Conservation (phyloP, 2,113 vertebrate genomes). For the Oreochromis tanganicae region DNA sequence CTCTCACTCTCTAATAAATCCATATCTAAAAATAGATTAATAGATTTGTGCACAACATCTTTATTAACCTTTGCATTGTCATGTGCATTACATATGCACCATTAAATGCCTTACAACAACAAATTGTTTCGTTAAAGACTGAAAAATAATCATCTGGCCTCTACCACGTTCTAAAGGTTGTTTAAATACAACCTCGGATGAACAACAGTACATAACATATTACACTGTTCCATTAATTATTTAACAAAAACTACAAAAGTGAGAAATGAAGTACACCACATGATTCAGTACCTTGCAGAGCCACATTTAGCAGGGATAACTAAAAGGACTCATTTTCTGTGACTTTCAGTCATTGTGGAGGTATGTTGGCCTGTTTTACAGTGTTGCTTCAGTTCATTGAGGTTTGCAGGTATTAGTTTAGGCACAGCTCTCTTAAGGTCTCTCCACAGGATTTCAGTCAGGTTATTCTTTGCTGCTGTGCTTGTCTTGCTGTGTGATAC, state of each 20-base stretch:
- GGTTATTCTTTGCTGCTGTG: neutral
- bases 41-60: neutral
- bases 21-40: neutral
- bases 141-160: neutral
- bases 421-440: neutral
- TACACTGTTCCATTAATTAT: neutral
- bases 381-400: neutral
- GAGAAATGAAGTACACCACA: neutral
- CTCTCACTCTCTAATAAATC: neutral
- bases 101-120: neutral
- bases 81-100: neutral
- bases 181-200: neutral
- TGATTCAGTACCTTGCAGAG: neutral
- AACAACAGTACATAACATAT: neutral
- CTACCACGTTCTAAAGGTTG: neutral
- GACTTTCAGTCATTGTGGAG: neutral
- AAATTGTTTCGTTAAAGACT: neutral
- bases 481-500: neutral
- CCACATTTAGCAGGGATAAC: neutral
- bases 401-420: neutral
- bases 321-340: neutral
- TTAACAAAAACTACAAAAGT: neutral
- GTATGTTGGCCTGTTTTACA: neutral
- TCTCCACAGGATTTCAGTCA: neutral
- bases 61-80: neutral